A percentile compares a stretch with the other conserved stretches of the same genome.
Conservation (phyloP, 1,140 invertebrate genomes). For the Cyphomyrmex costatus region DNA sequence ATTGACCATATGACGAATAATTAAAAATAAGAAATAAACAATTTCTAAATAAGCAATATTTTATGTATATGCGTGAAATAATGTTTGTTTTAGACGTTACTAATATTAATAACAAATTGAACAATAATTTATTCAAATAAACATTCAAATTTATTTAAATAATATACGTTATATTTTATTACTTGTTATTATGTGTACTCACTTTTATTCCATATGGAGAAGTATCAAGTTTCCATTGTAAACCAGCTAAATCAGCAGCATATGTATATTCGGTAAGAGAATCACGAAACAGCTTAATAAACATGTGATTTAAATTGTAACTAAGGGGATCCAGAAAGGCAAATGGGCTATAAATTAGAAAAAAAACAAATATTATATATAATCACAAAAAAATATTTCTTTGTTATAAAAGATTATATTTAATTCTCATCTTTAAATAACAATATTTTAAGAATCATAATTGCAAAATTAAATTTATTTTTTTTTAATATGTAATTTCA, state of each 20-base stretch:
- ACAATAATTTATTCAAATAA: constrained; percentile 1
- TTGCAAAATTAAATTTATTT: background rate
- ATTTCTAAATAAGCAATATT: background rate
- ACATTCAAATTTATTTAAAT: background rate
- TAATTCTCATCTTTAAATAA: background rate
- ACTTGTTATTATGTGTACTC: constrained; percentile 79
- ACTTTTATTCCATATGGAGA: constrained; percentile 95
- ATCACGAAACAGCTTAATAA: constrained; percentile 94
- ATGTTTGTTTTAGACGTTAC: background rate
- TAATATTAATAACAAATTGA: constrained; percentile 6
- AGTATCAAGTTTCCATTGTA: constrained; percentile 93
- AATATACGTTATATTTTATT: constrained; percentile 5
- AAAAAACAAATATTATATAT: constrained; percentile 46
- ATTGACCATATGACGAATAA: background rate
- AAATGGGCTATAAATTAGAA: constrained; percentile 90
- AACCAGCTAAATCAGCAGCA: constrained; percentile 95
- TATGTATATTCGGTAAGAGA: constrained; percentile 97
- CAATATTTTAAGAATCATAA: background rate
- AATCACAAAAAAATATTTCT: constrained; percentile 35
- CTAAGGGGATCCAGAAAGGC: constrained; percentile 95
- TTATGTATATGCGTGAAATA: background rate
- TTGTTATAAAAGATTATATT: background rate
- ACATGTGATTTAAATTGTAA: constrained; percentile 94
- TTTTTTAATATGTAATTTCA: background rate
- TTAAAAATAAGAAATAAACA: background rate